Evolutionary conservation across 1,140 invertebrate genomes (phyloP), one percentile per base, ranked within the genome.

Genomic region (Drosophila pectinifera): DNA sequence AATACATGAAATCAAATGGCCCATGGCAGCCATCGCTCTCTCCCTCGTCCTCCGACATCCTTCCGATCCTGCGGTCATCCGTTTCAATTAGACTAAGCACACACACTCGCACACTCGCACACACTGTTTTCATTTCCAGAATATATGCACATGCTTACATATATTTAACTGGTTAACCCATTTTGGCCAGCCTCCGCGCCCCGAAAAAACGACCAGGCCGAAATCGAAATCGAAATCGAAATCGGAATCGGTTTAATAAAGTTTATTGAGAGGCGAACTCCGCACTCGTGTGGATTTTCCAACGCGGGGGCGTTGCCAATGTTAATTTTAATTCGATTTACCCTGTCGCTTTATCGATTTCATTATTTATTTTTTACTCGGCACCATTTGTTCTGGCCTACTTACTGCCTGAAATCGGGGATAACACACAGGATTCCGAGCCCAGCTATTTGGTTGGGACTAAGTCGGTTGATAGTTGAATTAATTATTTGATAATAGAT

Each of bases 11-110:
- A 58, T 63, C 48, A 78, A 58, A 68, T 70, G 72, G 59, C 53
- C 72, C 34, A 56, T 62, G 14, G 14, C 42, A 34, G 24, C n/a
- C 18, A 56, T 16, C 26, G 22, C 65, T 31, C 31, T 38, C 49
- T 24, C 11, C 14, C 11, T 34, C 10, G 5, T 4, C 11, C 28
- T 31, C 41, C 28, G 28, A 31, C 28, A 31, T 24, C 14, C 16
- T n/a, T 42, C 59, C 18, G 72, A 65, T 65, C 42, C 68, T 77
- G 74, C 51, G 74, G 74, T 77, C 56, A 49, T 70, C 56, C 39
- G 39, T 78, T 78, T 78, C 74, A 78, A 78, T 78, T 78, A 78
- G 75, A 77, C 74, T 69, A 68, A 59, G 58, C 62, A 59, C 73
- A 57, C 64, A 56, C 46, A 16, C 42, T 18, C 11, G 20, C 48